phyloP scores from a whole-genome alignment of 2,888 invertebrate genomes.

The Chymomyza fuscimana region DNA sequence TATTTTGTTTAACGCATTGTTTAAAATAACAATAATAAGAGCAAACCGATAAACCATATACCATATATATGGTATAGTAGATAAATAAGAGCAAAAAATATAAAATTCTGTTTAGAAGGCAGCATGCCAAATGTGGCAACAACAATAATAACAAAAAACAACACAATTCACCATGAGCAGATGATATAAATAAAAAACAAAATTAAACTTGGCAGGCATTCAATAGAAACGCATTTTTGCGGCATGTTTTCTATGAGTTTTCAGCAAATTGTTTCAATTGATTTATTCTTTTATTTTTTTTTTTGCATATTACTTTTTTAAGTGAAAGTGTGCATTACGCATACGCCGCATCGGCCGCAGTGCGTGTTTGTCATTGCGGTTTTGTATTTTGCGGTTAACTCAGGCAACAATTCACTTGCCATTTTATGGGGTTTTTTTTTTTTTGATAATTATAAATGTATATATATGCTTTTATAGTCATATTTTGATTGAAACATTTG shows the following conservation, averaged over 20 bases:
- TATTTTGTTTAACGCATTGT: not conserved
- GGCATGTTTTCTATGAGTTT: not conserved
- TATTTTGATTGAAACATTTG: slow-evolving; percentile 63
- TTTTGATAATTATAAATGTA: not conserved
- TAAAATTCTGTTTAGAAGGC: slow-evolving; percentile 36
- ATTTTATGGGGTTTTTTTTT: not conserved
- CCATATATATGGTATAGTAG: slow-evolving; percentile 32
- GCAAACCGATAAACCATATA: slow-evolving; percentile 7
- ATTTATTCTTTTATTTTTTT: slow-evolving; percentile 30
- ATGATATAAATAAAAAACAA: slow-evolving; percentile 8
- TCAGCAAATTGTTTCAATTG: slow-evolving; percentile 27
- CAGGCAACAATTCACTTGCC: slow-evolving; percentile 8
- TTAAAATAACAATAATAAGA: slow-evolving; percentile 17
- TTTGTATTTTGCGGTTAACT: slow-evolving; percentile 44
- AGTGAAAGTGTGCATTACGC: slow-evolving; percentile 41
- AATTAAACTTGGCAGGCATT: slow-evolving; percentile 51
- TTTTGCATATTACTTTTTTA: slow-evolving; percentile 45
- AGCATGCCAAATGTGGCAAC: slow-evolving; percentile 59
- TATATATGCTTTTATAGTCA: slow-evolving; percentile 22
- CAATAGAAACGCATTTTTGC: slow-evolving; percentile 37
- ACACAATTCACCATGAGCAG: slow-evolving; percentile 10
- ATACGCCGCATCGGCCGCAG: slow-evolving; percentile 36
- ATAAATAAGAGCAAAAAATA: slow-evolving; percentile 61
- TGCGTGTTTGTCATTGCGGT: slow-evolving; percentile 56
- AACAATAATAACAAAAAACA: slow-evolving; percentile 30